Base-by-base conservation (phyloP, 2,888 invertebrate species). In the Buathra laborator region DNA sequence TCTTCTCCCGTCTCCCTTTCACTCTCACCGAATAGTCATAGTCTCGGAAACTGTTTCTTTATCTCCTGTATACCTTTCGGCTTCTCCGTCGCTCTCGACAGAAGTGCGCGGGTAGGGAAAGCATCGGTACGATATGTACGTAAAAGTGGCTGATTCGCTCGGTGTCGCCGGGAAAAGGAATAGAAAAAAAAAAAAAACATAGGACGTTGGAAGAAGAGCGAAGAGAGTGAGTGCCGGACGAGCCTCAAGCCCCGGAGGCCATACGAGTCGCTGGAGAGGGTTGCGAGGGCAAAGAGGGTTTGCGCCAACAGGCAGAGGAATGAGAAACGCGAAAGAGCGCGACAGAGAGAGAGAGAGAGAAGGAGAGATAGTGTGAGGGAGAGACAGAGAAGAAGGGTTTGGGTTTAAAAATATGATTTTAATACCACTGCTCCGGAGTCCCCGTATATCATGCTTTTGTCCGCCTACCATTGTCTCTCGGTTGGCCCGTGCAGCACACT, bases 351-450 rank as follows among this genome's bases (percentile, higher is more conserved):
- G 43, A 7, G 86, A 51, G 59, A 68, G 51, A 10, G 68, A 16
- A 44, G 19, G 70, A 37, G 37, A 37, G 14, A 46, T 12, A 64
- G 72, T 67, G 68, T 29, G 72, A 72, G 71, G 56, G 59, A 70
- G 81, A 32, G 48, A 46, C 72, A 29, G 68, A 46, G 79, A 66
- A 67, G 78, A 59, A 84, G 56, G 71, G 84, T 81, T 85, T 85
- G 89, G 88, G 91, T 88, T 93, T 93, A 92, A 93, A 93, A 93
- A 93, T 93, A 93, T 93, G 93, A 93, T 93, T 93, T 93, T 93
- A 93, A 93, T 93, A 93, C 93, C 92, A 88, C 90, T 89, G 91
- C 90, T 90, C 89, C 89, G 86, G 88, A 89, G 88, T 89, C 89
- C 90, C 90, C 93, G 90, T 93, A 93, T 92, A 93, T 93, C 93